These are phyloP conservation scores for Choloepus hoffmanni DNA, from an alignment of 2,113 vertebrate genomes.

Conservation along the genomic window DNA sequence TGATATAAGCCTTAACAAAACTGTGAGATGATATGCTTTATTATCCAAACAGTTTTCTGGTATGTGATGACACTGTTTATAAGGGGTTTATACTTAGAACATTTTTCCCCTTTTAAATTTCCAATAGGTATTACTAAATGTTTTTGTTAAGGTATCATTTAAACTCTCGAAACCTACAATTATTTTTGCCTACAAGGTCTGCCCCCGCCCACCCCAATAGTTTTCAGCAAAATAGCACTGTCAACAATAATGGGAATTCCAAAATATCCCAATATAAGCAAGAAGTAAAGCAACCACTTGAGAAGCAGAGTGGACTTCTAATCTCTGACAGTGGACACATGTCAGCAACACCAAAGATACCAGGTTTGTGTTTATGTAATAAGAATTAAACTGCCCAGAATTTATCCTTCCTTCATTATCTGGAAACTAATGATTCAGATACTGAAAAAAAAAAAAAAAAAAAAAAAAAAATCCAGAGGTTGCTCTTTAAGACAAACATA, in stretches of 20 bases:
- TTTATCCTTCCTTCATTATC: not conserved
- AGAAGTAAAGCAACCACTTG: not conserved
- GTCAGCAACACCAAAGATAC: not conserved
- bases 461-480: not conserved
- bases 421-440: not conserved
- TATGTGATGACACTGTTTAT: not conserved
- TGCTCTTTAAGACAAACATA: slow-evolving; percentile 39
- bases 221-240: slow-evolving; percentile 1
- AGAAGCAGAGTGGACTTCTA: not conserved
- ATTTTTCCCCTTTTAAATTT: not conserved
- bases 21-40: not conserved
- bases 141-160: slow-evolving; percentile 3
- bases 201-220: not conserved
- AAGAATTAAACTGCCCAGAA: not conserved
- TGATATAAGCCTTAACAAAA: not conserved
- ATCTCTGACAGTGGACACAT: not conserved
- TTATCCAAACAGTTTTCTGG: not conserved
- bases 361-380: not conserved
- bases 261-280: not conserved
- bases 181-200: slow-evolving; percentile 5
- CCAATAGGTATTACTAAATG: not conserved
- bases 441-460: not conserved
- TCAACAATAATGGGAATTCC: not conserved
- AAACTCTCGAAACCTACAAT: slow-evolving; percentile 24
- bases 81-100: not conserved